A percentile compares a stretch with the other conserved stretches of the same genome.
Evolutionary conservation across 2,888 invertebrate species (phyloP).

Genomic region (Siphlonurus alternatus): DNA sequence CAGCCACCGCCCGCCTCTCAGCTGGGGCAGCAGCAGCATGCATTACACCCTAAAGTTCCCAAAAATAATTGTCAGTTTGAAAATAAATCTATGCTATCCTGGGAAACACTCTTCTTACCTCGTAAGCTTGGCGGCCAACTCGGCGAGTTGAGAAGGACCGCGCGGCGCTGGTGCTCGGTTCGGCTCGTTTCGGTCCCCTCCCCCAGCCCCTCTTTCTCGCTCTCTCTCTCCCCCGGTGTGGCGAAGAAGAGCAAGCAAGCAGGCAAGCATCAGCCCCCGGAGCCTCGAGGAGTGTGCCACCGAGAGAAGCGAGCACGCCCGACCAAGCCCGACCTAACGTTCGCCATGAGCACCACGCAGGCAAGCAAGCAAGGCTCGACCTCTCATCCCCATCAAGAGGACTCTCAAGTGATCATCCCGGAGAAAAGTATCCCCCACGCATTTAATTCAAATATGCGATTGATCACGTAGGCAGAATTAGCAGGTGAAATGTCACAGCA

Average conservation of each 20-base stretch:
- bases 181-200: constrained; percentile 11
- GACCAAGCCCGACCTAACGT: too few relatives aligned
- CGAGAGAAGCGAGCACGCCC: constrained; percentile 9
- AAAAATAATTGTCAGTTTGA: constrained; percentile 17
- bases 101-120: constrained; percentile 14
- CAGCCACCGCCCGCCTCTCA: neutral
- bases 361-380: neutral
- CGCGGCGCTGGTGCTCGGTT: constrained; percentile 10
- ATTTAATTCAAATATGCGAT: neutral
- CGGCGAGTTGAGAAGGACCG: constrained; percentile 8
- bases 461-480: neutral
- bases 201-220: constrained; percentile 7
- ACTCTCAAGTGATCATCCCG: neutral
- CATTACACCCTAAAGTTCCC: constrained; percentile 16
- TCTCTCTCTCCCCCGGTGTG: constrained; percentile 5
- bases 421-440: neutral
- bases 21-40: constrained; percentile 9
- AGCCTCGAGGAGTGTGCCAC: neutral
- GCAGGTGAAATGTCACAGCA: too few relatives aligned
- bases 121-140: constrained; percentile 13
- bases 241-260: constrained; percentile 7
- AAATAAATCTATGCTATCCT: constrained; percentile 17
- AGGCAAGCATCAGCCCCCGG: too few relatives aligned
- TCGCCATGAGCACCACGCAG: neutral
- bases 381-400: neutral